Base-by-base conservation (phyloP, 2,113 vertebrate species). In the Cheilinus undulatus region DNA sequence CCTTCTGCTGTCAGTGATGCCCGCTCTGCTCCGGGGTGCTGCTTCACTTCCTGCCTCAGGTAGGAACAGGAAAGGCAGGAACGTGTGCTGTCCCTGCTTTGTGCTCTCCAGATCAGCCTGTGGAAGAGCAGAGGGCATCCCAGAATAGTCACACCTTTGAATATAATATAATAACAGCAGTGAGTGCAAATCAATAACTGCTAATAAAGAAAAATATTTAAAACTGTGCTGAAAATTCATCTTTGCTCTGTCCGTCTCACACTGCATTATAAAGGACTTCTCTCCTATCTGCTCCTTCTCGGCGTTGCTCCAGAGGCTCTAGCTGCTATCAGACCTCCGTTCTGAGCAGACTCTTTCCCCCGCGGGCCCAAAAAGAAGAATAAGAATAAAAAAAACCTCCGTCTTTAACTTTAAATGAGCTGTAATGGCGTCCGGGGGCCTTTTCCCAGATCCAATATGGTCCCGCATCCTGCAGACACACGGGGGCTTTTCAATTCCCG, bases 371-470 rank as follows among this genome's bases (percentile, higher is more conserved):
- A 49, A 22, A 59, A 15, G 28, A 30, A 46, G 28, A 51, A 19
- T 2, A 7, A 36, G n/a, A 51, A 28, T 12, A 46, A 51, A 40
- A 70, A 42, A 28, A 54, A 36, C 13, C 45, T 74, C 66, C 34
- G 62, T 78, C 70, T 78, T 78, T 78, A 83, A 79, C 77, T 85
- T 89, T 63, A 87, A 78, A 87, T 79, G 76, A 85, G 82, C 69
- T 57, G 52, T 76, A 78, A 86, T 78, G 84, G 72, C 56, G 20
- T 71, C 76, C 69, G 26, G 38, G 43, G 69, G 56, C 51, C n/a
- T 65, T 67, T 66, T 15, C 61, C 48, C 36, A 51, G 49, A 85
- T 85, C 71, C 69, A 81, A 74, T 72, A 80, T 54, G 72, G 66
- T 66, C 66, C 71, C 26, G 45, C 65, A 57, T 81, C 53, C 72